Conservation (phyloP, 1,140 invertebrate species). For the Adoxophyes honmai region DNA sequence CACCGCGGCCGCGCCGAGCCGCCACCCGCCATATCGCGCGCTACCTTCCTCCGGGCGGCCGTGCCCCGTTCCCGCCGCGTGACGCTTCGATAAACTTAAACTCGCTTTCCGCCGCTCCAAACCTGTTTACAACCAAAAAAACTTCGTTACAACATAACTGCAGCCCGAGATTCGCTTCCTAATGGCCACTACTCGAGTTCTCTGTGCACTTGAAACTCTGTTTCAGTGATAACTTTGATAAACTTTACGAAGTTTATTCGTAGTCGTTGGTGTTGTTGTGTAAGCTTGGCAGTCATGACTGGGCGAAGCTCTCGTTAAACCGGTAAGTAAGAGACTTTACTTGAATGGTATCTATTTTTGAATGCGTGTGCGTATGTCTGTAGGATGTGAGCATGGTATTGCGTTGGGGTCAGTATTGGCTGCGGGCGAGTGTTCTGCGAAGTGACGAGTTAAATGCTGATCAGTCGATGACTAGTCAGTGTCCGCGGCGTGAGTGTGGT, state of each 20-base stretch:
- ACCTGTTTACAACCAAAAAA: conserved; percentile 48
- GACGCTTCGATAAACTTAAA: conserved; percentile 49
- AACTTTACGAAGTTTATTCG: conserved; percentile 50
- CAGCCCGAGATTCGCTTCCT: conserved; percentile 34
- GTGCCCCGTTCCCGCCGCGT: conserved; percentile 32
- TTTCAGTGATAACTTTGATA: conserved; percentile 43
- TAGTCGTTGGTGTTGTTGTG: conserved; percentile 36
- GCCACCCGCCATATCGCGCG: conserved; percentile 42
- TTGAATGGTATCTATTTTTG: conserved; percentile 47
- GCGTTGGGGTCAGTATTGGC: background rate
- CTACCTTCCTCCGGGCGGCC: conserved; percentile 41
- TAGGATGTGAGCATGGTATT: background rate
- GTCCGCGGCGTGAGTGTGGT: conserved; percentile 1
- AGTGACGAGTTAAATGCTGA: conserved; percentile 1
- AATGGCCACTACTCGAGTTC: conserved; percentile 21
- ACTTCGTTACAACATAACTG: conserved; percentile 30
- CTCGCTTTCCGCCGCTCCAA: conserved; percentile 48
- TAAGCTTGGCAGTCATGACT: conserved; percentile 51
- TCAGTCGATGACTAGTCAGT: conserved; percentile 11
- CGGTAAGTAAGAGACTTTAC: conserved; percentile 66
- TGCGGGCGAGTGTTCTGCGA: background rate
- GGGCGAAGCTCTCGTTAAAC: conserved; percentile 59
- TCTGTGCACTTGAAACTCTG: conserved; percentile 37
- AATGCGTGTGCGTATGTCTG: conserved; percentile 8
- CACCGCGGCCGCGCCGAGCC: conserved; percentile 21